These are phyloP conservation scores for Palythoa heliodiscus DNA, from an alignment of 92 coral and sea anemone species.

Conservation along the genomic window DNA sequence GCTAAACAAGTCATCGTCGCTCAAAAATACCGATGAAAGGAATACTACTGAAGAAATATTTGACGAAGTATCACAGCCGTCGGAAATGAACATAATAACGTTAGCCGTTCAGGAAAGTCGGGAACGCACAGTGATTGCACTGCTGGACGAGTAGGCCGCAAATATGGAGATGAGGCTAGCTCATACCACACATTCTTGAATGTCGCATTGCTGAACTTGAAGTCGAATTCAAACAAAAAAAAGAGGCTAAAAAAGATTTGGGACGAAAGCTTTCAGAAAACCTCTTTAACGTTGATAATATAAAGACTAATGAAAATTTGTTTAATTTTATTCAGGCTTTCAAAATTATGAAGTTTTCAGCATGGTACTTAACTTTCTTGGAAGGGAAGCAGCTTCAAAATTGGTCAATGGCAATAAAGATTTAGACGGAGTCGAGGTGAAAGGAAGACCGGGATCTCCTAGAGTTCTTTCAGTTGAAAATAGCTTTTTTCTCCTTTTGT, in stretches of 20 bases:
- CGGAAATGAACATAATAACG: too few species aligned
- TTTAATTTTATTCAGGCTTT: conserved; percentile 18
- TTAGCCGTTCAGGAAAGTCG: too few species aligned
- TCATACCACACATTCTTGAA: background rate
- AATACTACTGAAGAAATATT: background rate
- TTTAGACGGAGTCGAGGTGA: background rate
- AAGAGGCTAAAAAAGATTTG: background rate
- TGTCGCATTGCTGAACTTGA: conserved; percentile 20
- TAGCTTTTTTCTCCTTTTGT: conserved; percentile 38
- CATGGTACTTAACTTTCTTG: conserved; percentile 48
- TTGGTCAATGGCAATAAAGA: conserved; percentile 48
- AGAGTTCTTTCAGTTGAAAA: conserved; percentile 16
- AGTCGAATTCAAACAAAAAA: conserved; percentile 11
- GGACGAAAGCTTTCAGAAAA: conserved; percentile 13
- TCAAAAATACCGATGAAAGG: background rate
- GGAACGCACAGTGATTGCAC: too few species aligned
- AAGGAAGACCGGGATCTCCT: conserved; percentile 40
- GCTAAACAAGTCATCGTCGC: background rate
- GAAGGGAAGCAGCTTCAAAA: conserved; percentile 53
- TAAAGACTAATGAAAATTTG: conserved; percentile 26
- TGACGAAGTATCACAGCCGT: too few species aligned
- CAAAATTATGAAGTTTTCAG: conserved; percentile 4
- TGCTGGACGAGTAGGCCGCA: background rate
- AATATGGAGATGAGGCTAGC: conserved; percentile 6
- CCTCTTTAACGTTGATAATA: conserved; percentile 23